A percentile compares a stretch with the other conserved stretches of the same genome.
phyloP scores from a whole-genome alignment of 2,888 invertebrate genomes.

The Aelia acuminata region DNA sequence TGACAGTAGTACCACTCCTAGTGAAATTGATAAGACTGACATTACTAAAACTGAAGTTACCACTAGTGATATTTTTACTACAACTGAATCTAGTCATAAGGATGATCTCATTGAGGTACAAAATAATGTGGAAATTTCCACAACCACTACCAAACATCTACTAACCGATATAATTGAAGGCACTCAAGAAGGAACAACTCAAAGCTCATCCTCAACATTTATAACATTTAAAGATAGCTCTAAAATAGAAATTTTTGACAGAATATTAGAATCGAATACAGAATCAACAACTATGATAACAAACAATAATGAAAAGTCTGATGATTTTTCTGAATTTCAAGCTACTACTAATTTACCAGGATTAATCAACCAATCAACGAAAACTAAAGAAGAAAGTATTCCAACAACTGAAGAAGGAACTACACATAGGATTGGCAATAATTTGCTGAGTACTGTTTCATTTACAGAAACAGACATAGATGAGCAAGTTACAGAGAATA shows the following conservation, averaged over 20 bases:
- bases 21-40: slow-evolving; percentile 60
- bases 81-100: slow-evolving; percentile 60
- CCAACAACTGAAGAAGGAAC: not conserved
- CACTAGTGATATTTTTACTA: slow-evolving; percentile 56
- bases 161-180: not conserved
- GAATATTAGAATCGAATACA: not conserved
- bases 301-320: not conserved
- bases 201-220: not conserved
- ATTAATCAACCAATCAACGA: slow-evolving; percentile 24
- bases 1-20: slow-evolving; percentile 56
- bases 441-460: not conserved
- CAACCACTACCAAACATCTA: slow-evolving; percentile 54
- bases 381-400: not conserved
- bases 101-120: slow-evolving; percentile 55
- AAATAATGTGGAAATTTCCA: slow-evolving; percentile 23
- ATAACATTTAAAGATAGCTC: not conserved
- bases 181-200: slow-evolving; percentile 49
- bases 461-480: not conserved
- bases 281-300: slow-evolving; percentile 48
- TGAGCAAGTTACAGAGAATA: not conserved
- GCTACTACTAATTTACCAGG: slow-evolving; percentile 58
- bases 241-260: not conserved
- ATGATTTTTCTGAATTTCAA: slow-evolving; percentile 22
- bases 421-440: not conserved
- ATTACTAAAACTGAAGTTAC: slow-evolving; percentile 57